Base-by-base conservation (phyloP, 2,797 vertebrate genomes). In the Takifugu rubripes region DNA sequence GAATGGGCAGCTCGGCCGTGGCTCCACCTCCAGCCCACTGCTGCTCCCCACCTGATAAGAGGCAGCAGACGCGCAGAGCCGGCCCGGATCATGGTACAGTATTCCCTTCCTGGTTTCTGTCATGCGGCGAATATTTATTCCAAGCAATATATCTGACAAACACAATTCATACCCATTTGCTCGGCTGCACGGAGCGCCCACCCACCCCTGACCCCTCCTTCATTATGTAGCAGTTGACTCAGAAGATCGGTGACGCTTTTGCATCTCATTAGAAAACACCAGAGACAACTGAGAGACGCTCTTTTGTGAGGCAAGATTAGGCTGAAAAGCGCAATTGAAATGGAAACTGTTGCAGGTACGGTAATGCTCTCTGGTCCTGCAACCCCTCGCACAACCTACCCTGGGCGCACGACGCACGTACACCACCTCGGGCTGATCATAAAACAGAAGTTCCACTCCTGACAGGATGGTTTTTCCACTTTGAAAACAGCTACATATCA, bases 241-340 rank as follows among this genome's bases (percentile, higher is more conserved):
- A 33, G 50, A 25, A 67, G 68, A 54, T 47, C 36, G 75, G 61
- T 52, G 11, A 25, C 26, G 67, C 31, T 65, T 87, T 87, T 83
- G 82, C 87, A 89, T 89, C 83, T 83, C 70, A 87, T 84, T 88
- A 75, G 78, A 76, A 75, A 78, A 61, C 44, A 66, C 52, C 56
- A 57, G 72, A 70, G 81, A 81, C 80, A 61, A 58, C 74, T 48
- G 78, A 59, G 78, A 77, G 72, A 63, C 59, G 54, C 59, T 71
- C 71, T 58, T 71, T 88, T 88, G 85, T 85, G 73, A 64, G 26
- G 52, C 33, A 44, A 66, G 70, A 82, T 85, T 72, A 80, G 77
- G 57, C 73, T 72, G 75, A 86, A 84, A 87, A 83, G 77, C 66
- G 75, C 78, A 82, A 81, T 26, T 77, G 65, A 78, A 79, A 75